Base-by-base conservation (phyloP, 1,140 invertebrate species). In the Drosophila kurseongensis region DNA sequence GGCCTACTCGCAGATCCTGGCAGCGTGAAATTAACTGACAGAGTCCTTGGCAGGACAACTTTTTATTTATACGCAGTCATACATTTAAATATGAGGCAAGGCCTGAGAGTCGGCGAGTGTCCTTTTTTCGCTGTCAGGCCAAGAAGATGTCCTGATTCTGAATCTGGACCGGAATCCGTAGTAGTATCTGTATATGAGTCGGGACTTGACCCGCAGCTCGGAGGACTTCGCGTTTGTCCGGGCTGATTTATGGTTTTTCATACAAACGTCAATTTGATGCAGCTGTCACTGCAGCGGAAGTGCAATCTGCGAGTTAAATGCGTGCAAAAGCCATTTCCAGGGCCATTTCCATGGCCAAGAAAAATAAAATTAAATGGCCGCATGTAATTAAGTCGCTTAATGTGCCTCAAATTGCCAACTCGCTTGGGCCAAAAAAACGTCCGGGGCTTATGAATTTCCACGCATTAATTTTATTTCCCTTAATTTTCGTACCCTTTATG, bases 21-120 rank as follows among this genome's bases (percentile, higher is more conserved):
- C 84, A 88, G 80, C 84, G 80, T 88, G 84, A 88, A 88, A 88
- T 88, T 88, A 88, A 88, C 80, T 88, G 84, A 78, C 84, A 88
- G 73, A 77, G 72, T 80, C 65, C 72, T 58, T 58, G 63, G 76
- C 54, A 71, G 83, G 56, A 63, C 67, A 74, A 75, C 80, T 71
- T 88, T 71, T 88, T 88, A 88, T 88, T 88, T 88, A 88, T 88
- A 84, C 65, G 60, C 56, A 69, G 85, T 27, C 84, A 80, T 88
- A 84, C 77, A 88, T 88, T 84, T 80, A 90, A 80, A 84, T 88
- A 80, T 89, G 80, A 83, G 57, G 65, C 73, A 44, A 59, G 62
- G 45, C 61, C 63, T 32, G 56, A 57, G 51, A 29, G 76, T 42
- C 52, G 60, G 74, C 52, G 57, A 86, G 63, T 81, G 84, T 88